Conservation (phyloP, 2,888 invertebrate genomes). For the Pasiphila rectangulata region DNA sequence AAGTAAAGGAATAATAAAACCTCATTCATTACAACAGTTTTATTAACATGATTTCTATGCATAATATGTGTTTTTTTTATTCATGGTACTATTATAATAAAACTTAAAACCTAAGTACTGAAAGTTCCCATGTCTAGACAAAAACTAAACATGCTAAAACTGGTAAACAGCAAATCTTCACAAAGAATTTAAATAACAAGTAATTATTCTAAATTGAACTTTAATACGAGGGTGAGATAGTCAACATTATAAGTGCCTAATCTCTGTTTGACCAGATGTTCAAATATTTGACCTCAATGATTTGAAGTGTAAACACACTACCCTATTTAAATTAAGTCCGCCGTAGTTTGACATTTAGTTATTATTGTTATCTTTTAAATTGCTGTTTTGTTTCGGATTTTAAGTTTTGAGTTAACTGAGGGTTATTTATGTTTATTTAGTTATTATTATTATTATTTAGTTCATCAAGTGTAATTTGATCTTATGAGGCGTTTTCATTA, state of each 20-base stretch:
- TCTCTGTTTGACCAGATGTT: slow-evolving; percentile 32
- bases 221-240: slow-evolving; percentile 20
- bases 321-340: slow-evolving; percentile 8
- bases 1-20: too few species aligned
- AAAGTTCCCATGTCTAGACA: too few species aligned
- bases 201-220: slow-evolving; percentile 10
- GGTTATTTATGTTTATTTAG: too few species aligned
- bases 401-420: background rate
- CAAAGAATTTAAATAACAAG: too few species aligned
- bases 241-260: slow-evolving; percentile 24
- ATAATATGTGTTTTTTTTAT: too few species aligned
- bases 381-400: background rate
- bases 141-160: too few species aligned
- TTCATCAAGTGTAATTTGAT: too few species aligned
- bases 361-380: background rate
- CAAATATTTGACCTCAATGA: slow-evolving; percentile 30
- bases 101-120: too few species aligned
- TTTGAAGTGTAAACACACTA: slow-evolving; percentile 16
- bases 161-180: background rate
- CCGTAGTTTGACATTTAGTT: slow-evolving; percentile 1
- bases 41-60: too few species aligned
- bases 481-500: too few species aligned
- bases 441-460: too few species aligned
- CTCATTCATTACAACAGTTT: slow-evolving; percentile 1
- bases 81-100: too few species aligned